Conservation (phyloP, 2,113 vertebrate genomes). For the Entomyzon cyanotis region DNA sequence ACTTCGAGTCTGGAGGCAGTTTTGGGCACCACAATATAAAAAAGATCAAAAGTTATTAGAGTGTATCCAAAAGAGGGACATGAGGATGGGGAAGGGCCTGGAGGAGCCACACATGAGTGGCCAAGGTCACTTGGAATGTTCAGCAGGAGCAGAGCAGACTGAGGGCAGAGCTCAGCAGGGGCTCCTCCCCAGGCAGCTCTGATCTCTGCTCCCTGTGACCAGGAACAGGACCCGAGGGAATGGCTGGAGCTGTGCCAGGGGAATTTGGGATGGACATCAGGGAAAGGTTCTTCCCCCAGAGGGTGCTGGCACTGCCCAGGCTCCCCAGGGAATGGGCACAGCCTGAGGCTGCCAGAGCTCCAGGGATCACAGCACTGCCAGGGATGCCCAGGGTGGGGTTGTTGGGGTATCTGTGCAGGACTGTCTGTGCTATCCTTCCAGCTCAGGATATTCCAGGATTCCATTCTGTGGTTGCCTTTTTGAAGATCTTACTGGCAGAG, state of each 20-base stretch:
- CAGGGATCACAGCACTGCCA: not conserved
- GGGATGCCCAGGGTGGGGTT: not conserved
- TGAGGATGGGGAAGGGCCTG: not conserved
- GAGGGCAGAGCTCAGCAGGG: not conserved
- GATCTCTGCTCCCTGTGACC: not conserved
- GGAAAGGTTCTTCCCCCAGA: not conserved
- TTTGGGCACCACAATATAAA: not conserved
- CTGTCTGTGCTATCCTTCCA: not conserved
- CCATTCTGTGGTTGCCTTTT: not conserved
- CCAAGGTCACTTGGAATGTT: not conserved
- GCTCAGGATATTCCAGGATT: not conserved
- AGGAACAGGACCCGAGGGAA: not conserved
- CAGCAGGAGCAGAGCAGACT: not conserved
- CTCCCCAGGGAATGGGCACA: not conserved
- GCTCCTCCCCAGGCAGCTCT: not conserved
- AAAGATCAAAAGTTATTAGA: not conserved
- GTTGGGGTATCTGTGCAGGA: not conserved
- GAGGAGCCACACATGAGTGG: not conserved
- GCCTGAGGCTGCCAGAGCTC: not conserved
- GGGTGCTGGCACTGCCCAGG: not conserved
- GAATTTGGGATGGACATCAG: accelerated
- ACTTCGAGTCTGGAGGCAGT: not conserved
- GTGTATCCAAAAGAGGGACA: not conserved
- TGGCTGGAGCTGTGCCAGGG: not conserved
- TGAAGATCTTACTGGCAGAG: not conserved